Percentiles rank a stretch among this genome's conserved stretches.
Conservation (phyloP, 92 coral and sea anemone genomes). For the Metridium senile region DNA sequence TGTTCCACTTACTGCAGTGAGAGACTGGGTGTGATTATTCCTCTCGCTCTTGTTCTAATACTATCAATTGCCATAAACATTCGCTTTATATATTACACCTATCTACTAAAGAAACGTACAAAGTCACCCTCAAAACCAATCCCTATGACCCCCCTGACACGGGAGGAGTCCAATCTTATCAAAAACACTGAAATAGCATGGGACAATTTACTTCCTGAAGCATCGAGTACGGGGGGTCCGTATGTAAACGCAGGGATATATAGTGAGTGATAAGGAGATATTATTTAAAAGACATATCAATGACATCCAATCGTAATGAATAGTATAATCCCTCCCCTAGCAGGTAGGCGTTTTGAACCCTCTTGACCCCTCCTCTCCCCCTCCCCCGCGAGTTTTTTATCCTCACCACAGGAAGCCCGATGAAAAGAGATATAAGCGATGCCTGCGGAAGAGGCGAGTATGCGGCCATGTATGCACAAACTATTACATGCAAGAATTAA, state of each 20-base stretch:
- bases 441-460: no score
- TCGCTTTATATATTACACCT: conserved; percentile 13
- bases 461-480: no score
- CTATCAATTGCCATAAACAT: conserved; percentile 30
- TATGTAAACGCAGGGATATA: conserved; percentile 25
- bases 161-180: conserved; percentile 14
- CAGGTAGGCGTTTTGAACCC: neutral
- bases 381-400: no score
- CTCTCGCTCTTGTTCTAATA: conserved; percentile 17
- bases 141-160: conserved; percentile 3
- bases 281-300: neutral
- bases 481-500: no score
- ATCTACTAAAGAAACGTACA: conserved; percentile 1
- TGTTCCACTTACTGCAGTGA: neutral
- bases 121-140: neutral
- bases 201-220: conserved; percentile 39
- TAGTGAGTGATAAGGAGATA: conserved; percentile 14
- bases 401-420: no score
- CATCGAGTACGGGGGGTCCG: neutral
- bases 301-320: neutral
- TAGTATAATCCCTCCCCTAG: neutral
- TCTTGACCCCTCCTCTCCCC: neutral
- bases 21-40: conserved; percentile 27
- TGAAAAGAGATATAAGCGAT: no score
- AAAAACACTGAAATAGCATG: conserved; percentile 42